phyloP scores from a whole-genome alignment of 2,797 vertebrate genomes.

The Cirrhinus mrigala region DNA sequence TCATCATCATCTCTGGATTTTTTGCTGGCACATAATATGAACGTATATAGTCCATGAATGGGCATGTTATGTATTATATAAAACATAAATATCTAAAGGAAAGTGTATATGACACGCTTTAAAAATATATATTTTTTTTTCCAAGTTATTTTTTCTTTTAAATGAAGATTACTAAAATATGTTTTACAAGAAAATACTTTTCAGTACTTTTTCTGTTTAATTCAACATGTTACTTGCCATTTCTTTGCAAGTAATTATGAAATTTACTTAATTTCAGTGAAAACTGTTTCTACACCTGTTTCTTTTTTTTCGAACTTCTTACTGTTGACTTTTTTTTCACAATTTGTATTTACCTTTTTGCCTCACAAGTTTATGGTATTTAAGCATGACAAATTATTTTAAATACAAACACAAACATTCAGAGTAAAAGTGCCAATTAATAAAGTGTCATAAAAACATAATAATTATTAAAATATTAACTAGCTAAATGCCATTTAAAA shows the following conservation, averaged over 20 bases:
- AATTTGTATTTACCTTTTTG: background rate
- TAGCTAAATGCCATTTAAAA: background rate
- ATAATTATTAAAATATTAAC: background rate
- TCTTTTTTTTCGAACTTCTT: too few relatives aligned
- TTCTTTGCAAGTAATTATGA: background rate
- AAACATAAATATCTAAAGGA: too few relatives aligned
- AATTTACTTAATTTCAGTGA: background rate
- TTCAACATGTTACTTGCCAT: background rate
- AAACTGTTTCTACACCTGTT: background rate
- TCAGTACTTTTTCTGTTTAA: background rate
- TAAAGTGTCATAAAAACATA: background rate
- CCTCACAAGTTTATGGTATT: background rate
- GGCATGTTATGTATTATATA: background rate
- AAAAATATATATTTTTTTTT: too few relatives aligned
- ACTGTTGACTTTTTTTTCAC: background rate
- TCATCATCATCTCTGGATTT: too few relatives aligned
- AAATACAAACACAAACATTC: background rate
- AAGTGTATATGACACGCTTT: too few relatives aligned
- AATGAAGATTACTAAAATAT: too few relatives aligned
- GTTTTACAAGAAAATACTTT: too few relatives aligned
- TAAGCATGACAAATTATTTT: background rate
- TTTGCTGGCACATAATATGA: background rate
- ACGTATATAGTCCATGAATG: background rate
- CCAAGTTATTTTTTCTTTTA: too few relatives aligned
- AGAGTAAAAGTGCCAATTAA: background rate